phyloP scores from a whole-genome alignment of 2,113 vertebrate genomes.

The Suncus etruscus region DNA sequence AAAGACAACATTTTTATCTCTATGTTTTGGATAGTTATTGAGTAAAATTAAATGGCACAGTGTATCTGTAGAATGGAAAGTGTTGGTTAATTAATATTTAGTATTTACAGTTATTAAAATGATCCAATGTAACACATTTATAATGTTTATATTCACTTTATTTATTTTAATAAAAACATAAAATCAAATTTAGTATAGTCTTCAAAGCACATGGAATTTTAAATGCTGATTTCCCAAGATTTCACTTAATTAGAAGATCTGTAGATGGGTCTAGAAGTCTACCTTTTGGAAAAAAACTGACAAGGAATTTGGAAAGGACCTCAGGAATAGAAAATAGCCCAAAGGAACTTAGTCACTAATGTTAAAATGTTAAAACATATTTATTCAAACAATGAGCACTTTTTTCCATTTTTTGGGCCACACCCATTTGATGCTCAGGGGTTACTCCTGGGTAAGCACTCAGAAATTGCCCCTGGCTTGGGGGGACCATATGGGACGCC shows the following conservation, averaged over 20 bases:
- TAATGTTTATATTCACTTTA: conserved; percentile 5
- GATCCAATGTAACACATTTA: neutral
- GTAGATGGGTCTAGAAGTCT: neutral
- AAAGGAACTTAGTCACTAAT: conserved; percentile 34
- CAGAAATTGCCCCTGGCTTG: too few species aligned
- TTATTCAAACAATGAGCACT: conserved; percentile 13
- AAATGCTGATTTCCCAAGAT: conserved; percentile 5
- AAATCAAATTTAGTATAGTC: conserved; percentile 29
- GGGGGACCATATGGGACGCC: too few species aligned
- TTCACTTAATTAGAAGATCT: neutral
- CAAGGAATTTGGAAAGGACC: conserved; percentile 7
- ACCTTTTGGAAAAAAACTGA: conserved; percentile 1
- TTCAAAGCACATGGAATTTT: conserved; percentile 18
- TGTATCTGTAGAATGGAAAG: neutral
- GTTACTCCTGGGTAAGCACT: too few species aligned
- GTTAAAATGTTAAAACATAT: neutral
- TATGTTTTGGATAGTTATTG: neutral
- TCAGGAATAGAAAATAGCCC: neutral
- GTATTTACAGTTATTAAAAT: neutral
- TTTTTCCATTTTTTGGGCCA: too few species aligned
- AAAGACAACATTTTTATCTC: neutral
- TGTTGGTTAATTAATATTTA: neutral
- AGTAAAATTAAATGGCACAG: conserved; percentile 12
- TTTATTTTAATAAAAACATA: conserved; percentile 24
- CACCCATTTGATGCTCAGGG: too few species aligned